Evolutionary conservation across 2,888 invertebrate genomes (phyloP).

Genomic region (Cosmia pyralina): DNA sequence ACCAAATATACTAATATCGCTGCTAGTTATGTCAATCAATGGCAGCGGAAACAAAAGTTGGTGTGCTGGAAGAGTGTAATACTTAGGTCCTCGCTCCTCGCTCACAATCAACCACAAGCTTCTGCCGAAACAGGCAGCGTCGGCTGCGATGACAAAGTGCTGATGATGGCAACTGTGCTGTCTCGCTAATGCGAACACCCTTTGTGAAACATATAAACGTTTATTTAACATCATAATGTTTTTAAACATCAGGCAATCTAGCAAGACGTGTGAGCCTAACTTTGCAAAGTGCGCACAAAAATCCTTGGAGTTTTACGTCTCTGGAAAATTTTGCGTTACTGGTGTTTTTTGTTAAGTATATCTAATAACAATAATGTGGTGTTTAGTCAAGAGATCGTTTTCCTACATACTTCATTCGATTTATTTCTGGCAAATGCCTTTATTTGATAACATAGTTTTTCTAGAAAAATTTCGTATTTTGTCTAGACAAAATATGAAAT

Average conservation of each 20-base stretch:
- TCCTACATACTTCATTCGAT: not conserved
- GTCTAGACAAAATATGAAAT: not conserved
- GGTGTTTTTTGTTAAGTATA: not conserved
- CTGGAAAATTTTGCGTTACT: not conserved
- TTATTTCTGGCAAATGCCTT: not conserved
- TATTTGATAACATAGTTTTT: not conserved
- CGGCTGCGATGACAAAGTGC: constrained; percentile 61
- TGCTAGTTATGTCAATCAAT: not conserved
- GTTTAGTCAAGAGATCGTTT: not conserved
- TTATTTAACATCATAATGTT: constrained; percentile 15
- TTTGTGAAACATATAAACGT: constrained; percentile 36
- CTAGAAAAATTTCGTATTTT: too few relatives aligned
- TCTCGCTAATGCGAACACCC: constrained; percentile 49
- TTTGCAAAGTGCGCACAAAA: constrained; percentile 4
- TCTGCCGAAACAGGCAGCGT: constrained; percentile 31
- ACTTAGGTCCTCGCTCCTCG: constrained; percentile 3
- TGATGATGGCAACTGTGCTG: constrained; percentile 32
- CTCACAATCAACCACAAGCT: constrained; percentile 16
- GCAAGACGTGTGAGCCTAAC: not conserved
- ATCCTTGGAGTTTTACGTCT: not conserved
- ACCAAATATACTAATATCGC: not conserved
- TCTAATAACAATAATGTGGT: not conserved
- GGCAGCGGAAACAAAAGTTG: not conserved
- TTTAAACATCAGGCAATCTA: constrained; percentile 19
- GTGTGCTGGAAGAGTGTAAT: not conserved